Evolutionary conservation across 1,140 invertebrate species (phyloP).

Genomic region (Danaus melanippus): DNA sequence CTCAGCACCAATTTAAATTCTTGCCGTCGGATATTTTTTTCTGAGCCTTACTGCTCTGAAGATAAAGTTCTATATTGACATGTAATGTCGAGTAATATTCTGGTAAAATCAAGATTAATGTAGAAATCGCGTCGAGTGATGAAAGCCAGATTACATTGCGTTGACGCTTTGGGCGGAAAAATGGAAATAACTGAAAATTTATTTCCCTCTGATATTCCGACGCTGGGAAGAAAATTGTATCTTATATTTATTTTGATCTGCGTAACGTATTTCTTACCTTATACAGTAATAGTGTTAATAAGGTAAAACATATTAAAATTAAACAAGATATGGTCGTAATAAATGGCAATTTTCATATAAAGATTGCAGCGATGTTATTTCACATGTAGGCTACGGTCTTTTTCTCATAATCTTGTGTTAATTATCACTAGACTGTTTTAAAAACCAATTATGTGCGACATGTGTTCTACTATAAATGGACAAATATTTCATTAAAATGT

Average conservation of each 20-base stretch:
- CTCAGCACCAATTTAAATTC: conserved; percentile 19
- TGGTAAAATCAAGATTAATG: conserved; percentile 45
- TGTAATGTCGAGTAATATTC: conserved; percentile 11
- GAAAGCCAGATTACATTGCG: conserved; percentile 48
- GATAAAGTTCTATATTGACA: conserved; percentile 22
- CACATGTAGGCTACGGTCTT: too few species aligned
- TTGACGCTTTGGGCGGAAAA: conserved; percentile 52
- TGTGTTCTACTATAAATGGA: conserved; percentile 9
- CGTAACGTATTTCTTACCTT: too few species aligned
- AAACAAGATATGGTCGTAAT: too few species aligned
- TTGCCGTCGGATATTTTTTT: conserved; percentile 2
- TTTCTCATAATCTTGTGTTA: too few species aligned
- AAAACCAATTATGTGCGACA: conserved; percentile 1
- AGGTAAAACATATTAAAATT: too few species aligned
- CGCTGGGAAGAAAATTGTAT: too few species aligned
- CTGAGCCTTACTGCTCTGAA: not conserved
- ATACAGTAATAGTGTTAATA: too few species aligned
- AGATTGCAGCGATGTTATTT: too few species aligned
- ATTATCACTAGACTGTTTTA: not conserved
- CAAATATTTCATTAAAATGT: conserved; percentile 1
- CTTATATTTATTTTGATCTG: too few species aligned
- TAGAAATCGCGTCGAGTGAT: conserved; percentile 42
- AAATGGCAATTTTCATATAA: too few species aligned
- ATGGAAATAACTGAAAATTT: conserved; percentile 36
- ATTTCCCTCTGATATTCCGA: conserved; percentile 19